Percentiles rank a stretch among this genome's conserved stretches.
phyloP scores from a whole-genome alignment of 2,797 vertebrate genomes.

The Jordanella pulchra region DNA sequence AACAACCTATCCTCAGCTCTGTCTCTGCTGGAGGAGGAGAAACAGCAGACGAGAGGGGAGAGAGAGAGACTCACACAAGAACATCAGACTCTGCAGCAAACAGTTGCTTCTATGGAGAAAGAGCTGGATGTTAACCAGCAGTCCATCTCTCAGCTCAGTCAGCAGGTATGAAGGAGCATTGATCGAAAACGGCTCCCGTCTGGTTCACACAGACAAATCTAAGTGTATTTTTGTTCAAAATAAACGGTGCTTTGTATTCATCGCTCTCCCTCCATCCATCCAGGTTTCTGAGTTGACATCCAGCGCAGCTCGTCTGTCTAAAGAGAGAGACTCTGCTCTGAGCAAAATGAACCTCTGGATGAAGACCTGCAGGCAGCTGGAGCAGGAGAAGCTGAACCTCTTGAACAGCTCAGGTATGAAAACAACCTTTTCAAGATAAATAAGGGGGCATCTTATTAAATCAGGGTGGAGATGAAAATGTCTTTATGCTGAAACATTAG shows the following conservation, averaged over 20 bases:
- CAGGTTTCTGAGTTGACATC: constrained; percentile 76
- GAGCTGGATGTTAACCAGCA: constrained; percentile 69
- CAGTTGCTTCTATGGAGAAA: constrained; percentile 66
- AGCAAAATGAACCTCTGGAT: constrained; percentile 84
- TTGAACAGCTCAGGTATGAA: constrained; percentile 63
- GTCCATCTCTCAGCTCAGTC: constrained; percentile 69
- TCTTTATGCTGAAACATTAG: too few species aligned
- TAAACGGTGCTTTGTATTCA: not conserved
- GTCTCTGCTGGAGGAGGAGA: constrained; percentile 53
- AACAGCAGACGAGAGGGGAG: constrained; percentile 35
- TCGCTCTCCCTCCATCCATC: not conserved
- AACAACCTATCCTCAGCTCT: constrained; percentile 34
- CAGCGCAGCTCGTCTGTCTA: constrained; percentile 69
- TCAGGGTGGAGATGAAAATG: not conserved
- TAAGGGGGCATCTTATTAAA: not conserved
- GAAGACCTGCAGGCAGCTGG: constrained; percentile 86
- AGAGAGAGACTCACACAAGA: constrained; percentile 46
- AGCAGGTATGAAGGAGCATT: constrained; percentile 77
- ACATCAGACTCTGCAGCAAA: constrained; percentile 41
- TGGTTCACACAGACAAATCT: not conserved
- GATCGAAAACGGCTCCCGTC: not conserved
- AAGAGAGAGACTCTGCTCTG: constrained; percentile 79
- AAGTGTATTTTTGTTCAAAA: not conserved
- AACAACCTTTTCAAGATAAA: not conserved
- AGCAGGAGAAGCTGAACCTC: constrained; percentile 84